Base-by-base conservation (phyloP, 2,797 vertebrate genomes). In the Myiotriccus ornatus region DNA sequence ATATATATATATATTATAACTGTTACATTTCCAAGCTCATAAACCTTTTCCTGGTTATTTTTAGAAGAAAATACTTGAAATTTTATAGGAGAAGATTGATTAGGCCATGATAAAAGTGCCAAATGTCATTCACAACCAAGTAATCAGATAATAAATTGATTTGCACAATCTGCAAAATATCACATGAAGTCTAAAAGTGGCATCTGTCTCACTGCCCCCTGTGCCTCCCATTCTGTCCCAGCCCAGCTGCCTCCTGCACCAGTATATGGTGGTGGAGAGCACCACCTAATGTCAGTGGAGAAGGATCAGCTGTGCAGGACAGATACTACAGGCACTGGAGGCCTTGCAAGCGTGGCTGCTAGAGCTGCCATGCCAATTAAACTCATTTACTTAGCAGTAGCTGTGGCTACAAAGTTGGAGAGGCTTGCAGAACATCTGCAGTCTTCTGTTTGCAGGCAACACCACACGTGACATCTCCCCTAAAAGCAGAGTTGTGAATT, bases 81-180 rank as follows among this genome's bases (percentile, higher is more conserved):
- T 73, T 83, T 93, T 73, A 79, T 16, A 87, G 52, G 43, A 90
- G 67, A 76, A 85, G 57, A 96, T 89, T 18, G 14, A 92, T 90
- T 95, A 96, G 94, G 64, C 55, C 83, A 75, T 4, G 32, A 94
- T 91, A 87, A 93, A 97, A 97, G 94, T 94, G 97, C 95, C 97
- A 91, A 97, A 97, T 82, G 79, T 97, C 93, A 95, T 96, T 97
- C 96, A 97, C 96, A 97, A 95, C 59, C 67, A 94, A 52, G 46
- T 28, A 75, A 35, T 2, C 22, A 20, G 28, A 55, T 12, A 15
- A 37, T 6, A 87, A 91, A 94, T n/a, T 21, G 3, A 22, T 37
- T 3, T 55, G 52, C 41, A 28, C 8, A 27, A 20, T 12, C 59
- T 94, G 73, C 53, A 92, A 67, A 88, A 82, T 2, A 14, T 56